These are phyloP conservation scores for Sebastes fasciatus DNA, from an alignment of 2,113 vertebrate species.

Conservation along the genomic window DNA sequence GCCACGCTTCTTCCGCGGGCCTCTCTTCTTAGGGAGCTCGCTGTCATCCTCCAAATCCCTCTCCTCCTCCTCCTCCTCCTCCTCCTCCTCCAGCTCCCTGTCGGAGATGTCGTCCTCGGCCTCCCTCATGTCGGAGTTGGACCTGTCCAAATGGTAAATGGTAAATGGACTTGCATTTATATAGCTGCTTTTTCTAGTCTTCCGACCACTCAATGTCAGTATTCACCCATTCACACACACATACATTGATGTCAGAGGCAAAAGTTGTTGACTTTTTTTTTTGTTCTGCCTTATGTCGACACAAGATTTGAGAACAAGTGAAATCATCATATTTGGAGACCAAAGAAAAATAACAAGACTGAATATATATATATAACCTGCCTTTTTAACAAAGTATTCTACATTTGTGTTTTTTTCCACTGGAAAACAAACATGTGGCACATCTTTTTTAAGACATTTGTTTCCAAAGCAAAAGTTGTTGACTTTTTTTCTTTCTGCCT, in stretches of 20 bases:
- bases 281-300: conserved; percentile 83
- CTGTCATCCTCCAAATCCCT: conserved; percentile 90
- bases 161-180: no score
- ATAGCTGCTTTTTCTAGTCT: no score
- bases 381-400: no score
- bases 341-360: neutral
- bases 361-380: no score
- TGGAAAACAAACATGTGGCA: no score
- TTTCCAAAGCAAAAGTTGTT: neutral
- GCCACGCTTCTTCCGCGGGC: conserved; percentile 93
- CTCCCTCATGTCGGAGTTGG: conserved; percentile 87
- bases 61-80: conserved; percentile 90
- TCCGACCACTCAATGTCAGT: no score
- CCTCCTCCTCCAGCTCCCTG: conserved; percentile 91
- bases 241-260: neutral
- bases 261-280: neutral
- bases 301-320: neutral
- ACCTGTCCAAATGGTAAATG: conserved; percentile 73
- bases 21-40: conserved; percentile 89
- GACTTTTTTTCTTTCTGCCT: conserved; percentile 67
- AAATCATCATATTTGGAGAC: conserved; percentile 1
- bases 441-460: no score
- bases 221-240: no score
- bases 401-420: no score
- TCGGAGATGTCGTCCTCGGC: conserved; percentile 91